These are phyloP conservation scores for Orthosia gothica DNA, from an alignment of 2,888 invertebrate genomes.

Conservation along the genomic window DNA sequence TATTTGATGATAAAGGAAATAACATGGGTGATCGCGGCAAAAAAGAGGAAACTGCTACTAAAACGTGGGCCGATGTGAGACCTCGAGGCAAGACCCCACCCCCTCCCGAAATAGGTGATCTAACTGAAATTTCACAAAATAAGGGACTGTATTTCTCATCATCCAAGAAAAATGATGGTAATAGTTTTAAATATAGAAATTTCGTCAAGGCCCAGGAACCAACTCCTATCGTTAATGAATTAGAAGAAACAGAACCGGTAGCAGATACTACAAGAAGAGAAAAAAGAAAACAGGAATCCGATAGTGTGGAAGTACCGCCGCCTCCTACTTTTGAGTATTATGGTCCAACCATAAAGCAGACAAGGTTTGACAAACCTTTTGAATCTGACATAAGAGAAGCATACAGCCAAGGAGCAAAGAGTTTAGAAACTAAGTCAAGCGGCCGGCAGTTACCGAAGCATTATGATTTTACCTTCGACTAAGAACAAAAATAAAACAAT, in stretches of 20 bases:
- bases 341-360: slow-evolving; percentile 86
- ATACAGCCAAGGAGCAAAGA: slow-evolving; percentile 86
- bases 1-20: slow-evolving; percentile 82
- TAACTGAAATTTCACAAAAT: slow-evolving; percentile 64
- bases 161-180: slow-evolving; percentile 73
- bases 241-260: slow-evolving; percentile 74
- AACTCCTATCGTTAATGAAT: slow-evolving; percentile 82
- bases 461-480: slow-evolving; percentile 88
- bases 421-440: slow-evolving; percentile 82
- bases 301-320: slow-evolving; percentile 91
- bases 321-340: slow-evolving; percentile 93
- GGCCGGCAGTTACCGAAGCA: slow-evolving; percentile 80
- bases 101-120: slow-evolving; percentile 76
- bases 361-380: slow-evolving; percentile 82
- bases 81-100: slow-evolving; percentile 76
- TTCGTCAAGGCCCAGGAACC: slow-evolving; percentile 81
- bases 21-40: slow-evolving; percentile 58
- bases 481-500: slow-evolving; percentile 64
- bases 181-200: slow-evolving; percentile 80
- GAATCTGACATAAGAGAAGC: slow-evolving; percentile 86
- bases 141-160: slow-evolving; percentile 86
- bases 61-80: slow-evolving; percentile 86
- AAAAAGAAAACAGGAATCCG: slow-evolving; percentile 68
- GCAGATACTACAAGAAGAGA: slow-evolving; percentile 57
- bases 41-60: slow-evolving; percentile 59